These are phyloP conservation scores for Lepidocyrtoides sp. DNA, from an alignment of 2,888 invertebrate genomes.

Conservation along the genomic window DNA sequence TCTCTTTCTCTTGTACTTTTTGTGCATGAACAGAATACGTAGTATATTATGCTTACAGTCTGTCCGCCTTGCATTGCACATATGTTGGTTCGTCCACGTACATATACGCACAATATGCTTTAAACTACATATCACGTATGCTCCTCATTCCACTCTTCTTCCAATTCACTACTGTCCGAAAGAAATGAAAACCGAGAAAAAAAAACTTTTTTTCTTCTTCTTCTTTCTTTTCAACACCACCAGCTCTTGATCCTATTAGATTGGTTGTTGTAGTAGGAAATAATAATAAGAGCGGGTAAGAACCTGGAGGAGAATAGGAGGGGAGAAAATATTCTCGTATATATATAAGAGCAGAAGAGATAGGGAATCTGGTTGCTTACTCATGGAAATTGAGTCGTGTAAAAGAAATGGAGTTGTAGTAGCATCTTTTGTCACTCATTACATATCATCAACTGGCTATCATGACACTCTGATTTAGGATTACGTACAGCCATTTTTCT, in stretches of 20 bases:
- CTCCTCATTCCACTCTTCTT: constrained; percentile 52
- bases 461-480: constrained; percentile 83
- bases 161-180: constrained; percentile 67
- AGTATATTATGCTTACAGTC: not conserved
- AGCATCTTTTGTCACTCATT: constrained; percentile 84
- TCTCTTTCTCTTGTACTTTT: not conserved
- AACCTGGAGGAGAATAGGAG: not conserved
- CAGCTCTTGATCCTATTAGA: not conserved
- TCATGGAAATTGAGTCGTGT: constrained; percentile 68
- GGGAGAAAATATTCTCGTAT: constrained; percentile 48
- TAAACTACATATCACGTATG: constrained; percentile 54
- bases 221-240: constrained; percentile 71
- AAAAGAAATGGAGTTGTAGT: constrained; percentile 45
- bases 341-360: not conserved
- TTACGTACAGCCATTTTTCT: constrained; percentile 75
- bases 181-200: constrained; percentile 34
- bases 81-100: not conserved
- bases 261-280: not conserved
- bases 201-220: constrained; percentile 64
- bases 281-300: constrained; percentile 20
- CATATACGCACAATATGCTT: constrained; percentile 31
- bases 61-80: not conserved
- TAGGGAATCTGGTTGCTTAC: constrained; percentile 24
- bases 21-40: constrained; percentile 12
- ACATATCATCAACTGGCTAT: constrained; percentile 83